phyloP scores from a whole-genome alignment of 2,888 invertebrate genomes.

The Ischnura elegans region DNA sequence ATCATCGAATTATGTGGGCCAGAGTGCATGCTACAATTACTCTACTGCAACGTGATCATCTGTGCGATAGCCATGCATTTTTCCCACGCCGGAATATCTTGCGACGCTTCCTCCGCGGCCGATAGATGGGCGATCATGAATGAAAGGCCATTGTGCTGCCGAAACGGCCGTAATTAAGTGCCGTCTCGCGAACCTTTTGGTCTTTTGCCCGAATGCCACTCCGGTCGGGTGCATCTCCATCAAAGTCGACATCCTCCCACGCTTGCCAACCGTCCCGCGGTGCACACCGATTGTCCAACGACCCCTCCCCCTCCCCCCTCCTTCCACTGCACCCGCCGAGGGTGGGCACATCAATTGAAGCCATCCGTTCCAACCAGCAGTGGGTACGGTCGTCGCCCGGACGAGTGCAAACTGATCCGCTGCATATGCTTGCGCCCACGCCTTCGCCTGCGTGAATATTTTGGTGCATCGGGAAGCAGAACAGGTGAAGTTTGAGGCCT shows the following conservation, averaged over 20 bases:
- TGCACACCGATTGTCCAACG: neutral
- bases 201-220: constrained; percentile 46
- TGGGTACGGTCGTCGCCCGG: constrained; percentile 56
- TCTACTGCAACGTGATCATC: neutral
- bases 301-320: neutral
- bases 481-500: no score
- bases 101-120: neutral
- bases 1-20: neutral
- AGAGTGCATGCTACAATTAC: neutral
- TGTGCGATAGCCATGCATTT: neutral
- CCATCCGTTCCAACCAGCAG: constrained; percentile 55
- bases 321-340: neutral
- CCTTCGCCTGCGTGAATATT: constrained; percentile 12
- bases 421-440: neutral
- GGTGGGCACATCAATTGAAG: constrained; percentile 54
- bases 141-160: constrained; percentile 23
- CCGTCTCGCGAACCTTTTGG: constrained; percentile 33
- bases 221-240: constrained; percentile 32
- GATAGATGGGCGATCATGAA: neutral
- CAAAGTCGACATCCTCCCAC: constrained; percentile 65
- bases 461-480: neutral
- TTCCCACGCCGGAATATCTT: neutral
- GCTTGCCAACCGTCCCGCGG: constrained; percentile 50
- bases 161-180: neutral
- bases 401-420: constrained; percentile 53